Conservation (phyloP, 2,888 invertebrate genomes). For the Troglohyphantes excavatus region DNA sequence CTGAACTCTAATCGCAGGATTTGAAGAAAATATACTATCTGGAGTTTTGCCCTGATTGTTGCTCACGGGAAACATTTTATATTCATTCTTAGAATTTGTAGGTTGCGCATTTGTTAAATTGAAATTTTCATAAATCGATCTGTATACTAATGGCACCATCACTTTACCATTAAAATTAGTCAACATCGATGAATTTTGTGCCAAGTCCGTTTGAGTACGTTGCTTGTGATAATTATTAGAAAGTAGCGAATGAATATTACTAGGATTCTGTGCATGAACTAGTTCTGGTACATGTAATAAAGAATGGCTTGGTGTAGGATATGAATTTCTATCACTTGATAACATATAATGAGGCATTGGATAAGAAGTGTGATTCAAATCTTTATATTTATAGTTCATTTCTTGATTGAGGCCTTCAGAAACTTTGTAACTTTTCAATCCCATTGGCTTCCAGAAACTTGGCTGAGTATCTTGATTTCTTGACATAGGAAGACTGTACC, state of each 20-base stretch:
- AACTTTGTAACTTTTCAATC: conserved; percentile 5
- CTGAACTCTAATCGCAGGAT: neutral
- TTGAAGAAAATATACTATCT: too few species aligned
- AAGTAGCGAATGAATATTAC: neutral
- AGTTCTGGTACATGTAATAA: neutral
- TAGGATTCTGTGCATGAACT: neutral
- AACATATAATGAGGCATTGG: neutral
- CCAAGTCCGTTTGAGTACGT: neutral
- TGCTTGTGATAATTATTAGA: neutral
- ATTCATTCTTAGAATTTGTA: neutral
- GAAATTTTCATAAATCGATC: neutral
- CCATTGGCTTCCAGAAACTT: conserved; percentile 7
- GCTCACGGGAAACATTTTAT: neutral
- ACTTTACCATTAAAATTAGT: neutral
- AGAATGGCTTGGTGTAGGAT: neutral
- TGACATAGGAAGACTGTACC: conserved; percentile 1
- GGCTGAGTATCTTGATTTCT: neutral
- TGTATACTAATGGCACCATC: neutral
- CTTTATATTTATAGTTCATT: neutral
- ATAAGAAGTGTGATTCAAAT: neutral
- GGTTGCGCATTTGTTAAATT: neutral
- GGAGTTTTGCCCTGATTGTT: neutral
- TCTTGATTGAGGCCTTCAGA: neutral
- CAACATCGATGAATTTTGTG: neutral
- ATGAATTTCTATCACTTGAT: neutral